Evolutionary conservation across 2,888 invertebrate species (phyloP).

Genomic region (Keiferia lycopersicella): DNA sequence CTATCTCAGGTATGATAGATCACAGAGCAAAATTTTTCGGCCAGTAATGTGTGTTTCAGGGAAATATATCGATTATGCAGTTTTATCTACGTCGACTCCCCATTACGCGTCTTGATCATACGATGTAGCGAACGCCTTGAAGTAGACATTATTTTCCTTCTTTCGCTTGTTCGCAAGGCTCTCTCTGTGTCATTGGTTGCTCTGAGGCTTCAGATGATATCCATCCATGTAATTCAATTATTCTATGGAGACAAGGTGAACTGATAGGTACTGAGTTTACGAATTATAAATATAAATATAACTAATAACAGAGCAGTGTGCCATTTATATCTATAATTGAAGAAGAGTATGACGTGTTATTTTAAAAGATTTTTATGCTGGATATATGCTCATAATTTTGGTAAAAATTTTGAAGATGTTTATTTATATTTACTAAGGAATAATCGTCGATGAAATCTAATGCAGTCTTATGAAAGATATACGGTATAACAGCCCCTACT

Average conservation of each 20-base stretch:
- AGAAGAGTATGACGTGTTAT: constrained; percentile 68
- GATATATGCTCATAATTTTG: constrained; percentile 79
- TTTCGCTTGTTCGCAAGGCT: no score
- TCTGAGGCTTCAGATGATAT: constrained; percentile 55
- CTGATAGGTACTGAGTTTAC: constrained; percentile 71
- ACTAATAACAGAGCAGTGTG: constrained; percentile 76
- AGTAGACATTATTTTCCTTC: no score
- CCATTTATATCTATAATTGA: constrained; percentile 77
- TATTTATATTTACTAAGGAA: constrained; percentile 74
- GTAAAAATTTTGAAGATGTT: constrained; percentile 77
- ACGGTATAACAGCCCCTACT: constrained; percentile 43
- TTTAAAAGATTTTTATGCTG: constrained; percentile 77
- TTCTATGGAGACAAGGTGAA: constrained; percentile 80
- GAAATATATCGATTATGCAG: no score
- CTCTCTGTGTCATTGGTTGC: no score
- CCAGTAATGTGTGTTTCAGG: no score
- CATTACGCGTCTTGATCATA: no score
- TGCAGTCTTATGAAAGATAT: constrained; percentile 64
- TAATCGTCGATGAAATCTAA: constrained; percentile 62
- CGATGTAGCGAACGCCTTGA: no score
- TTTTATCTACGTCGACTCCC: no score
- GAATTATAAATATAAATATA: constrained; percentile 61
- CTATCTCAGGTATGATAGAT: no score
- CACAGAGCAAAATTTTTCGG: no score
- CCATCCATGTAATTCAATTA: constrained; percentile 81